phyloP scores from a whole-genome alignment of 2,888 invertebrate species.

The Trypoxylon attenuatum region DNA sequence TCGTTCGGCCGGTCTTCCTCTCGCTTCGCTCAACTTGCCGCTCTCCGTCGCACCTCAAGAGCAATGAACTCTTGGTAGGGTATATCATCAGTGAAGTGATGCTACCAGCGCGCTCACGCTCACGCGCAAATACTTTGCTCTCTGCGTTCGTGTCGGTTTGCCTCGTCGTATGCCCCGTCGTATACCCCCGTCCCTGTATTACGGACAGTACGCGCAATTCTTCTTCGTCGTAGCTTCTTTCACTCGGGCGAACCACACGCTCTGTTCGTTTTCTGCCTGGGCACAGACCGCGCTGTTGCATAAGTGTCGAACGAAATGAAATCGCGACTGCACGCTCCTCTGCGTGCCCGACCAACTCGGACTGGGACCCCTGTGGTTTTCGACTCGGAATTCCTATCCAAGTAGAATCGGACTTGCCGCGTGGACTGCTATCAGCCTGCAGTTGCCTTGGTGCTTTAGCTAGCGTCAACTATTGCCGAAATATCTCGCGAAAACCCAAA shows the following conservation, averaged over 20 bases:
- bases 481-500: too few relatives aligned
- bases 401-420: too few relatives aligned
- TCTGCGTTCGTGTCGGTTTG: too few relatives aligned
- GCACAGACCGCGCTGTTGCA: slow-evolving; percentile 26
- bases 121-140: slow-evolving; percentile 11
- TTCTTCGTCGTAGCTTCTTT: slow-evolving; percentile 32
- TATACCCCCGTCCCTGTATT: slow-evolving; percentile 12
- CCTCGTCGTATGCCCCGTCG: neutral
- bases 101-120: slow-evolving; percentile 61
- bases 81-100: slow-evolving; percentile 71
- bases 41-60: slow-evolving; percentile 64
- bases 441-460: too few relatives aligned
- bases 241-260: slow-evolving; percentile 4
- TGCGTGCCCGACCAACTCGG: too few relatives aligned
- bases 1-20: slow-evolving; percentile 28
- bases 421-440: too few relatives aligned
- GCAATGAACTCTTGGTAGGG: slow-evolving; percentile 72
- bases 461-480: too few relatives aligned
- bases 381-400: too few relatives aligned
- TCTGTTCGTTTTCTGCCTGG: slow-evolving; percentile 4
- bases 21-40: slow-evolving; percentile 27
- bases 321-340: slow-evolving; percentile 10
- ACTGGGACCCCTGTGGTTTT: too few relatives aligned
- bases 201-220: slow-evolving; percentile 18
- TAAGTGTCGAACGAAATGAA: slow-evolving; percentile 50